Conservation (phyloP, 2,888 invertebrate species). For the Eupithecia subumbrata region DNA sequence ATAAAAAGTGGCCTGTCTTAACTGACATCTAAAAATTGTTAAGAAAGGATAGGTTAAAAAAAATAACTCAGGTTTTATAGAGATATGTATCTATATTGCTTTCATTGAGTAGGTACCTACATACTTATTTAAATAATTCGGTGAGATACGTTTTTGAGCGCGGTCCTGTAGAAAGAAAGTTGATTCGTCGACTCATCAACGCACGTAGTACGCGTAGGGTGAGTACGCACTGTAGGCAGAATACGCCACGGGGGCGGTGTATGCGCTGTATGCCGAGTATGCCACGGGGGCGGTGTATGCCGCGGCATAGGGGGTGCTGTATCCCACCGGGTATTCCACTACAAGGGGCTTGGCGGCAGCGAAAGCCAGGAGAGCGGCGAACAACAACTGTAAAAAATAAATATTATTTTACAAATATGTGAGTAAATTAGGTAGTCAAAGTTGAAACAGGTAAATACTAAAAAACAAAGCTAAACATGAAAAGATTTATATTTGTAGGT, state of each 20-base stretch:
- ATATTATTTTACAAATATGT: background rate
- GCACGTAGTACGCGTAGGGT: slow-evolving; percentile 71
- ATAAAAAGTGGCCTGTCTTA: too few relatives aligned
- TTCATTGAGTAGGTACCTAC: background rate
- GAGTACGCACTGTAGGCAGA: slow-evolving; percentile 64
- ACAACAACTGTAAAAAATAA: slow-evolving; percentile 62
- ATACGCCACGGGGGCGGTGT: slow-evolving; percentile 63
- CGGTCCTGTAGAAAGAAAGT: background rate
- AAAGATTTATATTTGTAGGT: background rate
- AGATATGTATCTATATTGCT: background rate
- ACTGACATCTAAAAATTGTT: too few relatives aligned
- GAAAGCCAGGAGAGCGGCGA: slow-evolving; percentile 82
- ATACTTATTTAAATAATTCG: slow-evolving; percentile 24
- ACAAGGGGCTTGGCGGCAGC: slow-evolving; percentile 78
- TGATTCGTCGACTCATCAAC: slow-evolving; percentile 48
- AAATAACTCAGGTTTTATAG: background rate
- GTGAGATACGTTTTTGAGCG: slow-evolving; percentile 20
- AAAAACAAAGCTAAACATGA: background rate
- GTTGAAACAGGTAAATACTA: background rate
- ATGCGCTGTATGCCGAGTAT: slow-evolving; percentile 60
- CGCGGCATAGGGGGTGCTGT: slow-evolving; percentile 76
- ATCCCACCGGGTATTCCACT: slow-evolving; percentile 69
- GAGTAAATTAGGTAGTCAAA: background rate
- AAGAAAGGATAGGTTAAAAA: too few relatives aligned
- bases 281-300: slow-evolving; percentile 81